These are phyloP conservation scores for Lutjanus campechanus DNA, from an alignment of 2,797 vertebrate species.

Conservation along the genomic window DNA sequence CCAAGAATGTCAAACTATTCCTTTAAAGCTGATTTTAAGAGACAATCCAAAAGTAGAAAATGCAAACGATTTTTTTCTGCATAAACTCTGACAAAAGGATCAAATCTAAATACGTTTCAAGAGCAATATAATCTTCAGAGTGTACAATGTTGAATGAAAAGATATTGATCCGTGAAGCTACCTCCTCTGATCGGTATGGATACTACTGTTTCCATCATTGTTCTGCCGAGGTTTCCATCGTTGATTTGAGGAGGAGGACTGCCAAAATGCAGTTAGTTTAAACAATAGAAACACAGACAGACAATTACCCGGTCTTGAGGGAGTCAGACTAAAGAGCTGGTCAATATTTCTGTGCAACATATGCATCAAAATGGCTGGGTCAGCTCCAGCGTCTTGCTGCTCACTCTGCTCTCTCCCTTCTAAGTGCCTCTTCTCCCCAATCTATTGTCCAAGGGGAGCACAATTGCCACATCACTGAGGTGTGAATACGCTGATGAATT, in stretches of 20 bases:
- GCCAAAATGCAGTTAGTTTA: conserved; percentile 84
- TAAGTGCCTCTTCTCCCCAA: conserved; percentile 76
- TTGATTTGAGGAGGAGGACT: conserved; percentile 78
- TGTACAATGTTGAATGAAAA: conserved; percentile 49
- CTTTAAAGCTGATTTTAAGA: conserved; percentile 12
- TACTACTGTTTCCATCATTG: conserved; percentile 71
- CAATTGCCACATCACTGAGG: conserved; percentile 68
- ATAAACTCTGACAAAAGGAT: neutral
- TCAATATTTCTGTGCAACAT: conserved; percentile 86
- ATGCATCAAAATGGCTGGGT: conserved; percentile 83
- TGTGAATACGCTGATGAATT: conserved; percentile 79
- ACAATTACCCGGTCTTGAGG: conserved; percentile 84
- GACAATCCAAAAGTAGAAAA: neutral
- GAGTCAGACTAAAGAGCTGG: conserved; percentile 87
- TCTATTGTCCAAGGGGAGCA: conserved; percentile 63
- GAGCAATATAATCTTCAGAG: conserved; percentile 31
- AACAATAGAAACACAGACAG: conserved; percentile 87
- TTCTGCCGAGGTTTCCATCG: conserved; percentile 68
- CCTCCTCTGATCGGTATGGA: conserved; percentile 48
- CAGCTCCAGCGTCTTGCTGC: conserved; percentile 74
- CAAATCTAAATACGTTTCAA: conserved; percentile 24
- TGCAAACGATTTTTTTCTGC: neutral
- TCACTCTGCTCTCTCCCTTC: conserved; percentile 62
- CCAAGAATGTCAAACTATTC: neutral
- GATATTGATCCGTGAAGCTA: conserved; percentile 45